Percentiles rank a stretch among this genome's conserved stretches.
Evolutionary conservation across 2,888 invertebrate genomes (phyloP).

Genomic region (Cerceris ruficornis): DNA sequence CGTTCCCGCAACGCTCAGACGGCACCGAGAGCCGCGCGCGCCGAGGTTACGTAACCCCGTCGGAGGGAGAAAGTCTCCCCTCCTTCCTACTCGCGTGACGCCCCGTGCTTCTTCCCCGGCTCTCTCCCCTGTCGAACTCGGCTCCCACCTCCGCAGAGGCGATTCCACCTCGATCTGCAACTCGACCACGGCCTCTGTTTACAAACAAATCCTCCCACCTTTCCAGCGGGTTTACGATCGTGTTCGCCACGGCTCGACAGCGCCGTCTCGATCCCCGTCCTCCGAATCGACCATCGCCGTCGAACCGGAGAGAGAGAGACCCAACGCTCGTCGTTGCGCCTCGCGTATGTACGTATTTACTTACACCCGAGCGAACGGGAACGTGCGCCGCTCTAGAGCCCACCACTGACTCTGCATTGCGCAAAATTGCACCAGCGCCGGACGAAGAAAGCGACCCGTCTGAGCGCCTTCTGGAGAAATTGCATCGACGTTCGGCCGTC

Average conservation of each 20-base stretch:
- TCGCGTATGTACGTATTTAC: not conserved
- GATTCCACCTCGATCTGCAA: constrained; percentile 35
- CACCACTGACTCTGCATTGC: constrained; percentile 72
- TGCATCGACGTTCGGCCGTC: constrained; percentile 15
- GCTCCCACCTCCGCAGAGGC: constrained; percentile 29
- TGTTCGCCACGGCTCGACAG: constrained; percentile 34
- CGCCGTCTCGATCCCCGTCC: constrained; percentile 44
- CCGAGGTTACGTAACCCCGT: constrained; percentile 75
- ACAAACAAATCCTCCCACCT: constrained; percentile 78
- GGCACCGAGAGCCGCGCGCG: constrained; percentile 54
- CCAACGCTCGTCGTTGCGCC: not conserved
- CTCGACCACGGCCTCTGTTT: constrained; percentile 70
- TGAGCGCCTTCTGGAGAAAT: constrained; percentile 57
- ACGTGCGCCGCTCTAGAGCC: constrained; percentile 17
- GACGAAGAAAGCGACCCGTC: constrained; percentile 64
- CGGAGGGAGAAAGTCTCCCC: constrained; percentile 77
- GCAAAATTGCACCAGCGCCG: constrained; percentile 70
- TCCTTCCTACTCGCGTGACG: constrained; percentile 33
- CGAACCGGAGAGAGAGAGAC: constrained; percentile 21
- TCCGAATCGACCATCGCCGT: constrained; percentile 43
- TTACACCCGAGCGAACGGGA: constrained; percentile 2
- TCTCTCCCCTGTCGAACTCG: constrained; percentile 13
- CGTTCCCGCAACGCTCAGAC: constrained; percentile 73
- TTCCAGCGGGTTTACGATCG: constrained; percentile 43
- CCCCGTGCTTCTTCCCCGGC: constrained; percentile 41